Evolutionary conservation across 2,888 invertebrate genomes (phyloP), one percentile per base, ranked within the genome.

Genomic region (Mesorhabditis belari): DNA sequence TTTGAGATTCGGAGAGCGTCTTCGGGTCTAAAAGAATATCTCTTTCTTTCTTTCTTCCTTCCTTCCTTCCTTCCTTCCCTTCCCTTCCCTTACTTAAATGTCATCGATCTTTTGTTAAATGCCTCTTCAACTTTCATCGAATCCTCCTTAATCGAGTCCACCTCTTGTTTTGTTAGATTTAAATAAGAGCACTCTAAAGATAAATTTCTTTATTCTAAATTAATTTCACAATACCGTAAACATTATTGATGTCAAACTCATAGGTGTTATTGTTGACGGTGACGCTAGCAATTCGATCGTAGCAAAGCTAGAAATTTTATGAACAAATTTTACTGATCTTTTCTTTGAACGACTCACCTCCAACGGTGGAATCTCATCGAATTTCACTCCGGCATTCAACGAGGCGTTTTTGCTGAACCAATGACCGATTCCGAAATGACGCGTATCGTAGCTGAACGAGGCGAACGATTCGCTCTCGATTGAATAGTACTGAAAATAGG

Each of bases 391-490:
- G 1, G 69, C 66, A 2, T 57, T 62, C 12, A 73, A 27, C 25
- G 66, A 61, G 5, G 62, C 57, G 28, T 68, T 66, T 53, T 58
- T 51, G 25, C 58, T 55, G 17, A 62, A 27, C 24, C 58, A 67
- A 26, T 57, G 66, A 23, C 54, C 62, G n/a, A 56, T 4, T 44
- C 55, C 57, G 12, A 57, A 60, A 17, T 60, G 61, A 49, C 61
- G 63, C 44, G 59, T 52, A 61, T 79, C 79, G 65, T 79, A 79
- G 55, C 73, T 71, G 66, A 79, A 79, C n/a, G 76, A 73, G 44
- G 79, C 79, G 57, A 79, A 79, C 5, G 77, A 76, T 55, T 79
- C 77, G 59, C 73, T 73, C 56, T 71, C 76, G n/a, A 79, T 67
- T 0, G 66, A 64, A 64, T 79, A 79, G 62, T 79, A 79, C 78